Conservation (phyloP, 2,888 invertebrate species). For the Drosophila algonquin region DNA sequence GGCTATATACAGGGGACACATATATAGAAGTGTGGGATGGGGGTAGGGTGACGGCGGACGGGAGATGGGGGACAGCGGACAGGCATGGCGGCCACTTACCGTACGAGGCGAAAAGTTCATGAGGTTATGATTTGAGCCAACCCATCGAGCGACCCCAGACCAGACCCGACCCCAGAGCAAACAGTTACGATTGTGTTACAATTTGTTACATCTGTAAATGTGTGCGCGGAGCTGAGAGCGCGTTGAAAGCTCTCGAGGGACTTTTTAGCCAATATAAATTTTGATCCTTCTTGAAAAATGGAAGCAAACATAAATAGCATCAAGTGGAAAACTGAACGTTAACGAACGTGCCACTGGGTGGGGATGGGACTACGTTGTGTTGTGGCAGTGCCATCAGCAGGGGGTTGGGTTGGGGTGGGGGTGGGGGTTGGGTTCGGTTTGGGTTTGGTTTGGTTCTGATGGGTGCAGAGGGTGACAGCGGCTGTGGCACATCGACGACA, state of each 20-base stretch:
- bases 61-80: not conserved
- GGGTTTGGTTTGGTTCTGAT: conserved; percentile 7
- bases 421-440: conserved; percentile 8
- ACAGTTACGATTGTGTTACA: conserved; percentile 81
- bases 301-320: conserved; percentile 81
- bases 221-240: conserved; percentile 53
- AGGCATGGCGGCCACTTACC: conserved; percentile 37
- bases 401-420: conserved; percentile 25
- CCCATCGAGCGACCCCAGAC: conserved; percentile 3
- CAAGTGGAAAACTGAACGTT: conserved; percentile 78
- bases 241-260: conserved; percentile 82
- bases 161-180: conserved; percentile 61
- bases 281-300: conserved; percentile 83
- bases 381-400: conserved; percentile 21
- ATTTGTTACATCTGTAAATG: conserved; percentile 83
- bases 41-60: too few relatives aligned
- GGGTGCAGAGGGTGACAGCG: conserved; percentile 21
- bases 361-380: not conserved
- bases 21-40: not conserved
- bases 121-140: conserved; percentile 71
- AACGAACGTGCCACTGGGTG: conserved; percentile 62
- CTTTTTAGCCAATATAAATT: conserved; percentile 83
- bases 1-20: not conserved
- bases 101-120: conserved; percentile 58
- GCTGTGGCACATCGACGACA: conserved; percentile 69